Conservation (phyloP, 2,113 vertebrate species). For the Bubo blakistoni region DNA sequence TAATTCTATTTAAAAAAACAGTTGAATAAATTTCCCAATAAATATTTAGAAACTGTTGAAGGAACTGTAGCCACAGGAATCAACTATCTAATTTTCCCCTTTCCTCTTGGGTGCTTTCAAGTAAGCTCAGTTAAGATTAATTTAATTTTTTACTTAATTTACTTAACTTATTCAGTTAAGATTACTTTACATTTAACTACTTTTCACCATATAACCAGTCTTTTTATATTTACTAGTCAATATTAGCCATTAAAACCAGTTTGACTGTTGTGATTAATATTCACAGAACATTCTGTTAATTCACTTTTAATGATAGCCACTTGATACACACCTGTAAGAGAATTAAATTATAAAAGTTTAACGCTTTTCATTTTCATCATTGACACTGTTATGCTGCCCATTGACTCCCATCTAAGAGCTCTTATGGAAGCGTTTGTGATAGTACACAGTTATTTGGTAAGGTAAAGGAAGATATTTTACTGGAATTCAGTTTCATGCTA, state of each 20-base stretch:
- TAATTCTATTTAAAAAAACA: not conserved
- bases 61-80: not conserved
- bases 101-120: not conserved
- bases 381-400: not conserved
- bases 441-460: not conserved
- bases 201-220: not conserved
- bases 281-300: not conserved
- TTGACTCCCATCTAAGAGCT: not conserved
- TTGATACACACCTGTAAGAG: not conserved
- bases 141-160: not conserved
- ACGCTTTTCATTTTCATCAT: not conserved
- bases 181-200: not conserved
- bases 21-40: not conserved
- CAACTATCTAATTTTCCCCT: not conserved
- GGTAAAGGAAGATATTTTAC: not conserved
- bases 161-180: no score
- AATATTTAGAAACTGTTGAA: not conserved
- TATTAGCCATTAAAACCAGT: not conserved
- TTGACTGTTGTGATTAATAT: not conserved
- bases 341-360: not conserved
- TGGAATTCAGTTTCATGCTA: not conserved
- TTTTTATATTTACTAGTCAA: not conserved
- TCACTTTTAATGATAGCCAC: not conserved
- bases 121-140: not conserved
- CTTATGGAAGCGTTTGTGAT: not conserved